Evolutionary conservation across 1,140 invertebrate species (phyloP).

Genomic region (Spodoptera frugiperda): DNA sequence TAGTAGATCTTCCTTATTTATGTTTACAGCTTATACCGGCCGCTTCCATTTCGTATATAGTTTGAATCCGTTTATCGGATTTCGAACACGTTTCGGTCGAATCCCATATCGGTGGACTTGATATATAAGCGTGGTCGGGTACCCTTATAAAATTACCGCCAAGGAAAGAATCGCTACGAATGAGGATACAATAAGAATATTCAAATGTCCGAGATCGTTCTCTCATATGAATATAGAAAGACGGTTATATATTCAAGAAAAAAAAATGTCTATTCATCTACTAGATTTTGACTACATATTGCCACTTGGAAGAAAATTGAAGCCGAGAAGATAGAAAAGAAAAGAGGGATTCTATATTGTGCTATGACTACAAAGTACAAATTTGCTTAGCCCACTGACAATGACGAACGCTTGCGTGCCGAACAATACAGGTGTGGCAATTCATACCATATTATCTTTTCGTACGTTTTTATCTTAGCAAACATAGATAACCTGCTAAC

Average conservation of each 20-base stretch:
- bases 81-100: slow-evolving; percentile 78
- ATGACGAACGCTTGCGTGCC: slow-evolving; percentile 31
- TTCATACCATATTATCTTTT: slow-evolving; percentile 69
- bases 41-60: slow-evolving; percentile 75
- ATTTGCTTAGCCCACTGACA: slow-evolving; percentile 39
- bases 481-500: slow-evolving; percentile 82
- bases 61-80: slow-evolving; percentile 84
- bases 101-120: slow-evolving; percentile 75
- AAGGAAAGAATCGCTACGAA: slow-evolving; percentile 63
- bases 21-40: slow-evolving; percentile 81
- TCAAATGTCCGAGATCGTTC: slow-evolving; percentile 54
- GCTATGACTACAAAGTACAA: slow-evolving; percentile 31
- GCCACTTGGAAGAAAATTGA: slow-evolving; percentile 39
- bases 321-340: slow-evolving; percentile 5
- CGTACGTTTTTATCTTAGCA: slow-evolving; percentile 75
- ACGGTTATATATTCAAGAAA: slow-evolving; percentile 44
- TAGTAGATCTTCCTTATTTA: slow-evolving; percentile 84
- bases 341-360: slow-evolving; percentile 10
- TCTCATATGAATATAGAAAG: slow-evolving; percentile 47
- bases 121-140: slow-evolving; percentile 67
- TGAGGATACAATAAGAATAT: slow-evolving; percentile 61
- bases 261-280: slow-evolving; percentile 47
- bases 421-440: slow-evolving; percentile 77
- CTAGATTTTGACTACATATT: slow-evolving; percentile 41
- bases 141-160: slow-evolving; percentile 71